Evolutionary conservation across 1,140 invertebrate species (phyloP).

Genomic region (Pygmarrhopalites habei): DNA sequence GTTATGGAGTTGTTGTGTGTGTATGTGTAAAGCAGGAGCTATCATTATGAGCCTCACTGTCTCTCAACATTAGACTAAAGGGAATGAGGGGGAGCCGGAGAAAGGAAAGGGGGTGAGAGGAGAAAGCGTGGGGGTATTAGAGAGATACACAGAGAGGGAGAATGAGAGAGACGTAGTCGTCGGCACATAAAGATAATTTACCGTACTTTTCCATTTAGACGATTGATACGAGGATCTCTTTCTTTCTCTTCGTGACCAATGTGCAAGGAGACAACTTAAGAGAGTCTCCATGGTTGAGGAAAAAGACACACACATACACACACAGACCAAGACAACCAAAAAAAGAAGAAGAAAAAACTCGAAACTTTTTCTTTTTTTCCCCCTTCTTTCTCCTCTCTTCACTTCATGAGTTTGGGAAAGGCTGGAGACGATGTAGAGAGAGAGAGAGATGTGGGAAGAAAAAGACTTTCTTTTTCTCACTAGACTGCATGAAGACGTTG

Average conservation of each 20-base stretch:
- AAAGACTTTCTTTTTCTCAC: no score
- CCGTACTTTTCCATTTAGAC: slow-evolving; percentile 39
- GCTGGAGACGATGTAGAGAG: no score
- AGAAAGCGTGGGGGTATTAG: not conserved
- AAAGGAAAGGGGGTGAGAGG: not conserved
- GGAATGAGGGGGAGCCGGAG: not conserved
- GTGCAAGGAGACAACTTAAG: slow-evolving; percentile 25
- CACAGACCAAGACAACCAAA: no score
- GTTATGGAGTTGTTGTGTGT: slow-evolving; percentile 2
- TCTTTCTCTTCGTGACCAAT: slow-evolving; percentile 37
- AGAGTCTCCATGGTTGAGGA: no score
- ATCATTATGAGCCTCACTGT: not conserved
- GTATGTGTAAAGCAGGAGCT: not conserved
- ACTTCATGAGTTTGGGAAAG: no score
- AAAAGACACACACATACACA: no score
- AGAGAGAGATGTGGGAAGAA: no score
- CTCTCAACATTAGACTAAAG: no score
- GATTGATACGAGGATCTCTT: no score
- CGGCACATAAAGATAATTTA: slow-evolving; percentile 36
- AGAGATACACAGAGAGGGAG: slow-evolving; percentile 4
- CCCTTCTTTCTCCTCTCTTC: no score
- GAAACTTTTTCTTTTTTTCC: slow-evolving; percentile 18
- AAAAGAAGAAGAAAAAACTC: not conserved
- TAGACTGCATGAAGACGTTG: no score
- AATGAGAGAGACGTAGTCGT: not conserved